Evolutionary conservation across 2,888 invertebrate species (phyloP).

Genomic region (Perizoma affinitatum): DNA sequence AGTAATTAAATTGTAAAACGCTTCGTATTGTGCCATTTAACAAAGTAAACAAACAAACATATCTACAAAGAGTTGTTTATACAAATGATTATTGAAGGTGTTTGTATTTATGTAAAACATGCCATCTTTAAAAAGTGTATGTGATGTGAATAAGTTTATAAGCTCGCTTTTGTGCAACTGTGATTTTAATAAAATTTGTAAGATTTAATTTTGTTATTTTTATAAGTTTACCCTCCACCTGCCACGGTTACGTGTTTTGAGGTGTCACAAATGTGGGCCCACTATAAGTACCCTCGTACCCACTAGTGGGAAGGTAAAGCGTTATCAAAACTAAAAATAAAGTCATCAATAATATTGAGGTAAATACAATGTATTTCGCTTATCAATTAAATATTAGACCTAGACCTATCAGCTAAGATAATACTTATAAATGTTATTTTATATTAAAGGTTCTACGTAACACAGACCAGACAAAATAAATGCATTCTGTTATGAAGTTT

Average conservation of each 20-base stretch:
- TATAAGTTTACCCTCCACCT: too few species aligned
- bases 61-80: slow-evolving; percentile 4
- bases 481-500: slow-evolving; percentile 16
- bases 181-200: slow-evolving; percentile 33
- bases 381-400: slow-evolving; percentile 9
- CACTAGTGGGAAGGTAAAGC: too few species aligned
- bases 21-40: slow-evolving; percentile 28
- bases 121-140: slow-evolving; percentile 6
- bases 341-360: background rate
- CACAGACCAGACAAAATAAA: slow-evolving; percentile 20
- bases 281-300: too few species aligned
- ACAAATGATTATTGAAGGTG: slow-evolving; percentile 22
- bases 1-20: background rate
- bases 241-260: too few species aligned
- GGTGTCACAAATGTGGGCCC: too few species aligned
- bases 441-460: background rate
- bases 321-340: slow-evolving; percentile 1
- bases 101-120: slow-evolving; percentile 5
- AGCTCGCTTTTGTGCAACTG: slow-evolving; percentile 36
- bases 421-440: slow-evolving; percentile 4
- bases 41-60: slow-evolving; percentile 17
- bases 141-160: slow-evolving; percentile 15
- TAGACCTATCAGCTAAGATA: slow-evolving; percentile 8
- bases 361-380: slow-evolving; percentile 10
- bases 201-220: background rate